These are phyloP conservation scores for Pseudobourletiella spinata DNA, from an alignment of 1,140 invertebrate species.

Conservation along the genomic window DNA sequence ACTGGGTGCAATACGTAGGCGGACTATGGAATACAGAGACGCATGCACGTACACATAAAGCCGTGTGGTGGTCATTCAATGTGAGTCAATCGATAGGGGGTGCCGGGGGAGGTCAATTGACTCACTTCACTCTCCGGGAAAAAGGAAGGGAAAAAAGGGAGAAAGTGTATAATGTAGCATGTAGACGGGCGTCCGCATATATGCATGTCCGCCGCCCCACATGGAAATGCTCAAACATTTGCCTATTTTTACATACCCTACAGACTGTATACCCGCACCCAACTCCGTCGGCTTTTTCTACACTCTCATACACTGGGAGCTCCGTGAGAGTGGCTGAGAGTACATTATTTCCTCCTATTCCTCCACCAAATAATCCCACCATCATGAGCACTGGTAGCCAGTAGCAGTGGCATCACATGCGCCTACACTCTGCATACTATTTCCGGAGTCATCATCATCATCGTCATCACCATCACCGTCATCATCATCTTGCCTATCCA, in stretches of 20 bases:
- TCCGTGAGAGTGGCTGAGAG: not conserved
- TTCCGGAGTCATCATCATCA: too few species aligned
- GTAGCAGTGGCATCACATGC: not conserved
- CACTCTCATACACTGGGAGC: too few species aligned
- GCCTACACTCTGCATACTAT: conserved; percentile 1
- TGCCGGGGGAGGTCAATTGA: conserved; percentile 36
- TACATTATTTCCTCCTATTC: conserved; percentile 18
- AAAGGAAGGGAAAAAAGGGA: conserved; percentile 13
- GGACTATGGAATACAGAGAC: too few species aligned
- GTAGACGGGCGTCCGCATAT: too few species aligned
- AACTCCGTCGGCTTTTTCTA: too few species aligned
- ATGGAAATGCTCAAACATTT: conserved; percentile 19
- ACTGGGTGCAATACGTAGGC: too few species aligned
- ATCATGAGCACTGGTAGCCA: conserved; percentile 15
- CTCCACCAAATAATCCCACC: conserved; percentile 26
- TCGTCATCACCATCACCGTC: too few species aligned
- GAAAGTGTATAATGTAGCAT: too few species aligned
- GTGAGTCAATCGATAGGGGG: conserved; percentile 34
- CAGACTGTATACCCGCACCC: too few species aligned
- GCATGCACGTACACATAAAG: not conserved
- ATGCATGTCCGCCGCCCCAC: conserved; percentile 9
- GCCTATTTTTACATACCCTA: not conserved
- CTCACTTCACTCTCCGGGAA: conserved; percentile 27
- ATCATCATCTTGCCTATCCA: too few species aligned
- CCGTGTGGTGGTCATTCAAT: conserved; percentile 21